Evolutionary conservation across 2,113 vertebrate genomes (phyloP).

Genomic region (Nipponia nippon): DNA sequence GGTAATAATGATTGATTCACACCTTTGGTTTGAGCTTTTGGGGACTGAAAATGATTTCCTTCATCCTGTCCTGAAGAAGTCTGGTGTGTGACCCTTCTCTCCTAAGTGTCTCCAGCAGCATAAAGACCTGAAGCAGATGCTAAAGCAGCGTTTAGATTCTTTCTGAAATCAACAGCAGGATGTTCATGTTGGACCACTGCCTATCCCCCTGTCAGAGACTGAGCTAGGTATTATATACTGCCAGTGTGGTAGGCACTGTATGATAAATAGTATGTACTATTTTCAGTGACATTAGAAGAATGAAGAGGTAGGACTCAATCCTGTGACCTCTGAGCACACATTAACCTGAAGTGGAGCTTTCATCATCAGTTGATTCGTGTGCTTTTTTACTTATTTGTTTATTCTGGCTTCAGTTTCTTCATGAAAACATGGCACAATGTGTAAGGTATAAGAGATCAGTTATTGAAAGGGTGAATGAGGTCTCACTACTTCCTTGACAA

Average conservation of each 20-base stretch:
- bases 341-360: neutral
- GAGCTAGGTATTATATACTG: neutral
- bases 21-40: neutral
- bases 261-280: neutral
- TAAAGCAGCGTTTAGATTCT: neutral
- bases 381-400: neutral
- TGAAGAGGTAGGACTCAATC: neutral
- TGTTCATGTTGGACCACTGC: neutral
- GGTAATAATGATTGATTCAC: neutral
- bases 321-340: neutral
- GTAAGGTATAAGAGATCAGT: neutral
- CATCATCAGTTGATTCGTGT: neutral
- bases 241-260: neutral
- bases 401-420: neutral
- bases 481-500: neutral
- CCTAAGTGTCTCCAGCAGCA: neutral
- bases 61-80: neutral
- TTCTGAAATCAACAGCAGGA: neutral
- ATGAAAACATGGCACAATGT: neutral
- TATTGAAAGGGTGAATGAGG: neutral
- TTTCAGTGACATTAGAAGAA: neutral
- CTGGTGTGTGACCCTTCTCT: neutral
- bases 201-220: neutral
- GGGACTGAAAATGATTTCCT: neutral
- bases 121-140: neutral